These are phyloP conservation scores for Sebastes minor DNA, from an alignment of 2,797 vertebrate species.

Conservation along the genomic window DNA sequence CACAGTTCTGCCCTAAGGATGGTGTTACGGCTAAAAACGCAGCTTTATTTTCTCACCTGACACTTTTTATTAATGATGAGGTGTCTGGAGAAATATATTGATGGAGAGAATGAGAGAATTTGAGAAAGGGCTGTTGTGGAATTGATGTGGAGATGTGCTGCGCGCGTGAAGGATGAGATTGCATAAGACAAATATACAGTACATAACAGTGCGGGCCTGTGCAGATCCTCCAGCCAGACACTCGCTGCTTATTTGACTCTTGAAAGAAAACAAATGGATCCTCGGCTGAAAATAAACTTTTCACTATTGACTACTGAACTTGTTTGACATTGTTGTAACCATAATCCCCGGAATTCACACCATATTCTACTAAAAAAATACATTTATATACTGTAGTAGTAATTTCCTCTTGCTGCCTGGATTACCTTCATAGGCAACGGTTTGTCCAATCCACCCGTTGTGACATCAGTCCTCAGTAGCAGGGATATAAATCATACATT, in stretches of 20 bases:
- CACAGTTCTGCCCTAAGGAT: slow-evolving; percentile 39
- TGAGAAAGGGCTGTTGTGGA: slow-evolving; percentile 39
- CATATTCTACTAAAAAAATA: neutral
- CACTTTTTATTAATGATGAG: slow-evolving; percentile 44
- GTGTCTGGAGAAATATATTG: slow-evolving; percentile 57
- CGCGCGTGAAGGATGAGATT: slow-evolving; percentile 39
- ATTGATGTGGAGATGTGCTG: slow-evolving; percentile 10
- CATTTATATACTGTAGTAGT: neutral
- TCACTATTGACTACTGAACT: slow-evolving; percentile 44
- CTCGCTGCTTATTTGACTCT: slow-evolving; percentile 61
- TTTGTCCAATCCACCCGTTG: neutral
- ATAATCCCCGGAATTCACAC: slow-evolving; percentile 33
- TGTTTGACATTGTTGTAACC: slow-evolving; percentile 30
- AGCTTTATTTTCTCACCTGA: slow-evolving; percentile 62
- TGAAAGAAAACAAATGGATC: slow-evolving; percentile 65
- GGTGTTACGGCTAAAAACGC: slow-evolving; percentile 64
- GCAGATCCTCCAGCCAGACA: slow-evolving; percentile 23
- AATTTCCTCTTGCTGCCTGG: neutral
- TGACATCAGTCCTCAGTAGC: neutral
- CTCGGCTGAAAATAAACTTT: slow-evolving; percentile 60
- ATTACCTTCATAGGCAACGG: neutral
- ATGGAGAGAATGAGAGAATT: slow-evolving; percentile 24
- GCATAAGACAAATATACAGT: slow-evolving; percentile 59
- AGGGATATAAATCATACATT: neutral
- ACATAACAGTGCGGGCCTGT: slow-evolving; percentile 14